Evolutionary conservation across 2,888 invertebrate genomes (phyloP).

Genomic region (Drosophila setosimentum): DNA sequence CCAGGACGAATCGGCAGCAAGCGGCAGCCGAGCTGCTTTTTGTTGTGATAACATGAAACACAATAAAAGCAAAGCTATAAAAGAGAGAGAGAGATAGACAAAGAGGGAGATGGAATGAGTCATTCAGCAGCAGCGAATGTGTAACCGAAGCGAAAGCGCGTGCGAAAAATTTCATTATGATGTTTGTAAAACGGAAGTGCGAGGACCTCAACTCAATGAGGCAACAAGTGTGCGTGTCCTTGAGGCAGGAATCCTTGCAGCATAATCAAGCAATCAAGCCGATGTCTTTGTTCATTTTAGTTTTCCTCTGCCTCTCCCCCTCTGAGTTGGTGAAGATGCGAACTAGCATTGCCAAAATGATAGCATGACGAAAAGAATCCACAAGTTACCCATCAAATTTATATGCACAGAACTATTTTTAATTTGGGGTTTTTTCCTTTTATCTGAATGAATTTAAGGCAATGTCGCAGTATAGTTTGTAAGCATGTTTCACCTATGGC

Average conservation of each 20-base stretch:
- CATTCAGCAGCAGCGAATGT: slow-evolving; percentile 15
- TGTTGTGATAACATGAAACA: slow-evolving; percentile 31
- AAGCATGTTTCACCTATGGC: background rate
- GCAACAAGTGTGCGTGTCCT: slow-evolving; percentile 53
- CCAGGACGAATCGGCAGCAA: slow-evolving; percentile 29
- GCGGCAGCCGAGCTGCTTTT: background rate
- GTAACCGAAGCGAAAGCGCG: slow-evolving; percentile 28
- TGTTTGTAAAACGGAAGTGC: slow-evolving; percentile 46
- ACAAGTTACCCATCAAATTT: background rate
- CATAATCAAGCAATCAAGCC: slow-evolving; percentile 35
- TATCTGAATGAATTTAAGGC: background rate
- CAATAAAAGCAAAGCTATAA: slow-evolving; percentile 3
- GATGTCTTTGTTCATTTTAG: slow-evolving; percentile 16
- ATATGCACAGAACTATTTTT: background rate
- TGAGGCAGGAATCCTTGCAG: slow-evolving; percentile 17
- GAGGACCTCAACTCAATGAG: slow-evolving; percentile 14
- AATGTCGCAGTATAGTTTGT: background rate
- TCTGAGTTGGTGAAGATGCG: too few species aligned
- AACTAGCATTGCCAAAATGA: background rate
- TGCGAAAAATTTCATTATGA: slow-evolving; percentile 52
- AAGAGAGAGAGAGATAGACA: background rate
- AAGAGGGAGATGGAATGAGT: slow-evolving; percentile 1
- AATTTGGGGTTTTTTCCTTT: background rate
- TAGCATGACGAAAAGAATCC: slow-evolving; percentile 1
- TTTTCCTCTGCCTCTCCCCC: too few species aligned